Percentiles rank a stretch among this genome's conserved stretches.
Conservation (phyloP, 1,140 invertebrate species). For the Telenomus remus region DNA sequence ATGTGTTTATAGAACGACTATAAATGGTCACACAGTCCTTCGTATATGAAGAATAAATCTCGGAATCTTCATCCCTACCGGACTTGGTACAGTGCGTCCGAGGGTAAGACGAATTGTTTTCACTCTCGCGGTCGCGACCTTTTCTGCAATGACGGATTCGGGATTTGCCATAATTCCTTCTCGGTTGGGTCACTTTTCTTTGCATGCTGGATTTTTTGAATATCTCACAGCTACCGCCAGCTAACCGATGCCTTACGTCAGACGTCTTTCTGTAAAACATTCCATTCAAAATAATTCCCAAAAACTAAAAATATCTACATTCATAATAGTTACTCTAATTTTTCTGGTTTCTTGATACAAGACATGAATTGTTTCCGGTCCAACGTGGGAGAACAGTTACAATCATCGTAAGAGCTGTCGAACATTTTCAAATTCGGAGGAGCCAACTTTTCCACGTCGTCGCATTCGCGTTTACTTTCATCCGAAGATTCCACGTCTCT, state of each 20-base stretch:
- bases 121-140: too few relatives aligned
- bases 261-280: too few relatives aligned
- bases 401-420: conserved; percentile 26
- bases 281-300: too few relatives aligned
- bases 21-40: conserved; percentile 17
- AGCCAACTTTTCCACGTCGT: not conserved
- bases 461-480: not conserved
- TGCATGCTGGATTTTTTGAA: not conserved
- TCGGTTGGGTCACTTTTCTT: too few relatives aligned
- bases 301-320: too few relatives aligned
- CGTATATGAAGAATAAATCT: conserved; percentile 5
- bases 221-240: not conserved
- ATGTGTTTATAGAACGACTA: conserved; percentile 23
- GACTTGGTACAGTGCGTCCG: not conserved
- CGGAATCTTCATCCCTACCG: not conserved
- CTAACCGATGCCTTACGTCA: not conserved
- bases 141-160: too few relatives aligned
- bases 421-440: conserved; percentile 21
- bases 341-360: not conserved
- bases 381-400: conserved; percentile 9
- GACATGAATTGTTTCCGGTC: not conserved
- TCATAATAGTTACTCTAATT: not conserved
- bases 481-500: conserved; percentile 5
- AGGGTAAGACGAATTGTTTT: not conserved
- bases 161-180: too few relatives aligned